A percentile compares a stretch with the other conserved stretches of the same genome.
Conservation (phyloP, 2,888 invertebrate genomes). For the Lobophora halterata region DNA sequence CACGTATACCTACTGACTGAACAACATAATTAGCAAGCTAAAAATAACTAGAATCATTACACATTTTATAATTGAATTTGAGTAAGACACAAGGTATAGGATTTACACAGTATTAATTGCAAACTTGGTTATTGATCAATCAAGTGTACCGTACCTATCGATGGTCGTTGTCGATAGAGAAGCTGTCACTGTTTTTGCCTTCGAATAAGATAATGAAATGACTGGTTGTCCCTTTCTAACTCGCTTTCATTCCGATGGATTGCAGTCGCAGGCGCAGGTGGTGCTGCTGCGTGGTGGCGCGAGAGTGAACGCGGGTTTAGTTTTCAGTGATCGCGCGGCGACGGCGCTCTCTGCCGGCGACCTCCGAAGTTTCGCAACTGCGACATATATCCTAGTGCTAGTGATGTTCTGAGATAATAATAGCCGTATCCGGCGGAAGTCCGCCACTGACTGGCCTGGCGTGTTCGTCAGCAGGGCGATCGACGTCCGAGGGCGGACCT, state of each 20-base stretch:
- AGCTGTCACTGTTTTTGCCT: slow-evolving; percentile 55
- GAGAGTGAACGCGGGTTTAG: slow-evolving; percentile 63
- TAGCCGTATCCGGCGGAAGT: slow-evolving; percentile 51
- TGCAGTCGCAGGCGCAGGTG: slow-evolving; percentile 35
- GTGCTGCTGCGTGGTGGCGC: slow-evolving; percentile 38
- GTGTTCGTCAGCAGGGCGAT: slow-evolving; percentile 40
- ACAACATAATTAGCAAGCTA: too few species aligned
- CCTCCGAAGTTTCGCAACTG: slow-evolving; percentile 62
- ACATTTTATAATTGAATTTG: not conserved
- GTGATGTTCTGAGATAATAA: slow-evolving; percentile 62
- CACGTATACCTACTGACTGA: too few species aligned
- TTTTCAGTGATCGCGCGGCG: slow-evolving; percentile 74
- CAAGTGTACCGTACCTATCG: slow-evolving; percentile 15
- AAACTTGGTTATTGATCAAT: slow-evolving; percentile 42
- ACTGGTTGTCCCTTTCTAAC: slow-evolving; percentile 68
- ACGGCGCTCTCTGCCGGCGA: slow-evolving; percentile 70
- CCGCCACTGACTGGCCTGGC: slow-evolving; percentile 37
- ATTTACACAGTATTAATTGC: slow-evolving; percentile 19
- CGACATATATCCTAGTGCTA: slow-evolving; percentile 64
- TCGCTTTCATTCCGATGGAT: slow-evolving; percentile 63
- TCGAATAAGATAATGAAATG: slow-evolving; percentile 68
- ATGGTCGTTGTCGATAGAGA: slow-evolving; percentile 50
- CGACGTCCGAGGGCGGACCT: slow-evolving; percentile 44
- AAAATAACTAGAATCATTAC: not conserved
- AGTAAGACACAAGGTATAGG: slow-evolving; percentile 5